phyloP scores from a whole-genome alignment of 92 coral and sea anemone species.

The Desmophyllum pertusum region DNA sequence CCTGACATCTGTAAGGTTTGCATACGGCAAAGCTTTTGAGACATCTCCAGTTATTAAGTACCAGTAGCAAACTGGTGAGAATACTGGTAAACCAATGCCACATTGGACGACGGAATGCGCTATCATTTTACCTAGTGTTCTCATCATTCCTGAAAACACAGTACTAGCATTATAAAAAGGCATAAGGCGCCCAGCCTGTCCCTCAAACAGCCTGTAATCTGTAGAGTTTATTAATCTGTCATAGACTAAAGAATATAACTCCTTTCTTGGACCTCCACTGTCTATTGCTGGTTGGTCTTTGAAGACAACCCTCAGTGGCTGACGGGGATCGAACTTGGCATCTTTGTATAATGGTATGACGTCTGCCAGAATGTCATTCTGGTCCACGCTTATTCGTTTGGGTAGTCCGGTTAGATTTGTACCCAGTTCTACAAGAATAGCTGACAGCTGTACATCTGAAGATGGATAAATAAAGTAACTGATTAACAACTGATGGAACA shows the following conservation, averaged over 20 bases:
- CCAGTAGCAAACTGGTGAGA: conserved; percentile 61
- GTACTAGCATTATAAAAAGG: conserved; percentile 26
- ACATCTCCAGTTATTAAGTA: conserved; percentile 35
- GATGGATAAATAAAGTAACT: not conserved
- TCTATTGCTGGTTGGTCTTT: conserved; percentile 17
- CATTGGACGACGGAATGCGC: conserved; percentile 55
- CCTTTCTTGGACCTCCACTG: conserved; percentile 16
- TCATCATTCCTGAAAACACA: conserved; percentile 54
- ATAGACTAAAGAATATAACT: not conserved
- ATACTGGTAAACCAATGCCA: conserved; percentile 44
- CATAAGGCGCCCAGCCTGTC: conserved; percentile 37
- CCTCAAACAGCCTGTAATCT: conserved; percentile 39
- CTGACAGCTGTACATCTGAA: conserved; percentile 43
- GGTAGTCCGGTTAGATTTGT: conserved; percentile 36
- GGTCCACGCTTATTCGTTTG: conserved; percentile 30
- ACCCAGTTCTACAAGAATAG: conserved; percentile 41
- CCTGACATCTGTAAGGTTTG: conserved; percentile 27
- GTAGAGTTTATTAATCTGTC: too few relatives aligned
- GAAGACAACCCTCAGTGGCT: not conserved
- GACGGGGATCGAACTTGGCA: conserved; percentile 8
- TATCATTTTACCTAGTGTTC: conserved; percentile 45
- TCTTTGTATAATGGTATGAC: conserved; percentile 1
- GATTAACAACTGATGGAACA: not conserved
- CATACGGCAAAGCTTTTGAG: conserved; percentile 17
- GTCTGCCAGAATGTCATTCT: conserved; percentile 29